Percentiles rank a stretch among this genome's conserved stretches.
phyloP scores from a whole-genome alignment of 2,888 invertebrate species.

The Thumatha senex region DNA sequence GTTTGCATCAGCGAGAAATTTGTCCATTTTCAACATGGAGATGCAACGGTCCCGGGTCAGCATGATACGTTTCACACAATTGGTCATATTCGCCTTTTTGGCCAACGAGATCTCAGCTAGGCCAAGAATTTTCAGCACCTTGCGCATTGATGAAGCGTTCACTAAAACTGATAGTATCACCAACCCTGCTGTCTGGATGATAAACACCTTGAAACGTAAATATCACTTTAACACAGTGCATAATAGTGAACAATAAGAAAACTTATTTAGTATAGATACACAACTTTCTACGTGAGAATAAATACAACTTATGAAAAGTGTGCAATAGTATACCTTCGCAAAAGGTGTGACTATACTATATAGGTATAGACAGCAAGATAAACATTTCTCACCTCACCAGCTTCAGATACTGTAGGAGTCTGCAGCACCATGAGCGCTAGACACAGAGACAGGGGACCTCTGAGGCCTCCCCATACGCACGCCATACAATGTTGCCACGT shows the following conservation, averaged over 20 bases:
- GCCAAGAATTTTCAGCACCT: constrained; percentile 78
- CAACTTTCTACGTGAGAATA: too few relatives aligned
- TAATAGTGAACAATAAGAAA: not conserved
- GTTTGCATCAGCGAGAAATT: constrained; percentile 85
- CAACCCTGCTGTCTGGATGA: constrained; percentile 82
- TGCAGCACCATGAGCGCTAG: constrained; percentile 81
- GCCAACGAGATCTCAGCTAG: constrained; percentile 76
- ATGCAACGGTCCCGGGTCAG: constrained; percentile 75
- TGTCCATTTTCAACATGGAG: constrained; percentile 84
- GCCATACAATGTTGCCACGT: constrained; percentile 83
- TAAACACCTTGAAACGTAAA: constrained; percentile 59
- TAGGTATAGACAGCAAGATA: too few relatives aligned
- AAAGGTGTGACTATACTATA: too few relatives aligned
- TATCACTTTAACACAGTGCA: not conserved
- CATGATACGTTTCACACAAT: constrained; percentile 78
- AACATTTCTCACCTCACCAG: constrained; percentile 55
- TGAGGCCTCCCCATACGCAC: constrained; percentile 85
- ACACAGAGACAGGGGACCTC: constrained; percentile 84
- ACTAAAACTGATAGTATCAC: constrained; percentile 82
- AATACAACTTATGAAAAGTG: too few relatives aligned
- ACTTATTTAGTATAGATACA: too few relatives aligned
- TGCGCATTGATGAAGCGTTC: constrained; percentile 82
- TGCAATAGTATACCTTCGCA: too few relatives aligned
- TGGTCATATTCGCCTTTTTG: constrained; percentile 82
- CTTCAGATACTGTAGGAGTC: constrained; percentile 57